Evolutionary conservation across 1,140 invertebrate genomes (phyloP).

Genomic region (Neotoxoptera formosana): DNA sequence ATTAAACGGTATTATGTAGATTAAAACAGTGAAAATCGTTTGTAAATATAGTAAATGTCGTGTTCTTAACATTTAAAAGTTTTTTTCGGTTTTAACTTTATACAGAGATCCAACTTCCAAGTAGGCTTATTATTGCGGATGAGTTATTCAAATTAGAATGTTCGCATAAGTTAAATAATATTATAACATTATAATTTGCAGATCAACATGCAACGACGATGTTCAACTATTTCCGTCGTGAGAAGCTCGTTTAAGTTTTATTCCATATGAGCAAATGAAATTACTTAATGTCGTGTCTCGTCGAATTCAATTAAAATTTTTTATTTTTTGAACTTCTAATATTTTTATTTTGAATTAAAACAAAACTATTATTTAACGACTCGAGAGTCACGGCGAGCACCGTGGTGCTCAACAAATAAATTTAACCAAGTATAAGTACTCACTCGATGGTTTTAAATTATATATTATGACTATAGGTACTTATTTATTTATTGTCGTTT

Average conservation of each 20-base stretch:
- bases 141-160: not conserved
- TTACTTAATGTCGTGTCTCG: not conserved
- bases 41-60: too few species aligned
- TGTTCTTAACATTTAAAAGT: not conserved
- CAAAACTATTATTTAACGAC: not conserved
- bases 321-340: not conserved
- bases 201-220: too few species aligned
- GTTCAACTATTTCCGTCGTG: too few species aligned
- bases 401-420: not conserved
- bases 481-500: not conserved
- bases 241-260: too few species aligned
- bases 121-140: not conserved
- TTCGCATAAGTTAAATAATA: not conserved
- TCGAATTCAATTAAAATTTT: not conserved
- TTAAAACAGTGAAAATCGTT: not conserved
- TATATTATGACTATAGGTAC: not conserved
- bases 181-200: too few species aligned
- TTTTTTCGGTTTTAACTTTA: not conserved
- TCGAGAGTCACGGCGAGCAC: not conserved
- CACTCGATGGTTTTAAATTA: not conserved
- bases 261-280: too few species aligned
- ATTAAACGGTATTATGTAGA: not conserved
- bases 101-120: not conserved
- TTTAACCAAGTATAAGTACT: not conserved
- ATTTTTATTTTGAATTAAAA: not conserved